Percentiles rank a stretch among this genome's conserved stretches.
Conservation (phyloP, 2,113 vertebrate genomes). For the Aptenodytes forsteri region DNA sequence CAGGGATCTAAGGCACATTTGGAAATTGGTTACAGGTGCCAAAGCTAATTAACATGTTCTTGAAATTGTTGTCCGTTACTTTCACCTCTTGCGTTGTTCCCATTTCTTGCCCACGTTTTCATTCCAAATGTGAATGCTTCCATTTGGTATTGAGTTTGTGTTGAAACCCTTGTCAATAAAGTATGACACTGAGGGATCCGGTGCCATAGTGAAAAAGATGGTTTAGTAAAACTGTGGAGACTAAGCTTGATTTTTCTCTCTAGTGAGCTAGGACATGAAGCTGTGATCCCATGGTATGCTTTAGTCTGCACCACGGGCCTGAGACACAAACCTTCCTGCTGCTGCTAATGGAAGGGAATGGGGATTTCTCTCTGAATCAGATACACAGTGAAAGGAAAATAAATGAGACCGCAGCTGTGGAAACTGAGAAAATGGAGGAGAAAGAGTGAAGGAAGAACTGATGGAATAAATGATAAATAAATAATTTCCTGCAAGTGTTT, state of each 20-base stretch:
- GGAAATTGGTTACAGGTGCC: not conserved
- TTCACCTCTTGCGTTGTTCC: not conserved
- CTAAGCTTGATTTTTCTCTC: not conserved
- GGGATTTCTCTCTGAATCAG: not conserved
- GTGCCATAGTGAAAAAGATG: not conserved
- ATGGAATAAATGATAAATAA: conserved; percentile 8
- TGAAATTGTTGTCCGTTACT: not conserved
- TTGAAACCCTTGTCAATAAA: not conserved
- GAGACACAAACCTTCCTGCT: not conserved
- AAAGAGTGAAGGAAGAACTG: not conserved
- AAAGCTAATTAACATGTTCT: not conserved
- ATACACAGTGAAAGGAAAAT: not conserved
- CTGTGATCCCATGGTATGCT: not conserved
- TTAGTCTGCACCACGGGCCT: not conserved
- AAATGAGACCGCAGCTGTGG: not conserved
- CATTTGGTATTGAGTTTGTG: not conserved
- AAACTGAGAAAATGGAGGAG: not conserved
- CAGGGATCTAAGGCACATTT: not conserved
- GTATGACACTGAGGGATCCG: not conserved
- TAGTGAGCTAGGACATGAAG: not conserved
- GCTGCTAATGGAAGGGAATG: not conserved
- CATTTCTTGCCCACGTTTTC: not conserved
- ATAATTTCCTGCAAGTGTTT: not conserved
- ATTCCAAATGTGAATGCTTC: not conserved
- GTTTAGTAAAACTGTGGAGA: not conserved